Percentiles rank a stretch among this genome's conserved stretches.
Evolutionary conservation across 2,797 vertebrate genomes (phyloP).

Genomic region (Falco cherrug): DNA sequence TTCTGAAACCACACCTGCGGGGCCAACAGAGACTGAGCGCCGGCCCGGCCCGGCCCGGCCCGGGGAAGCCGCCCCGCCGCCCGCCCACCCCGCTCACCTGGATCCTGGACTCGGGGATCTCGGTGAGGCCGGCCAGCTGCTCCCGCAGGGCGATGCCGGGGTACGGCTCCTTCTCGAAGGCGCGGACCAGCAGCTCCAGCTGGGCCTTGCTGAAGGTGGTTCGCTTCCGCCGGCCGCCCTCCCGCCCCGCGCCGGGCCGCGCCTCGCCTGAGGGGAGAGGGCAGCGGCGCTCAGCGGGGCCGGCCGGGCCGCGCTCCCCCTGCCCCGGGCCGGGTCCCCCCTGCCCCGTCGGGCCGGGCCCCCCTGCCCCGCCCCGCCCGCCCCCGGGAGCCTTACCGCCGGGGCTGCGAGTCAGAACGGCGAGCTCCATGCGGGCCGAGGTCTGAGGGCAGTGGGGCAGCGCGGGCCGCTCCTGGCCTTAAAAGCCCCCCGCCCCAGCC

Average conservation of each 20-base stretch:
- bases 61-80: background rate
- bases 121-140: constrained; percentile 49
- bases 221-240: constrained; percentile 50
- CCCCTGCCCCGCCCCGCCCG: no score
- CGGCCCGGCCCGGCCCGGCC: background rate
- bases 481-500: background rate
- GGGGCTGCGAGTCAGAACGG: background rate
- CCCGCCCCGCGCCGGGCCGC: background rate
- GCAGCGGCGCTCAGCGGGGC: background rate
- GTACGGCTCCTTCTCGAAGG: constrained; percentile 67
- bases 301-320: background rate
- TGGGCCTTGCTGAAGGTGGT: constrained; percentile 61
- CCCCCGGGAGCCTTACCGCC: background rate
- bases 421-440: constrained; percentile 29
- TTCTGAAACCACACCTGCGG: constrained; percentile 72
- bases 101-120: constrained; percentile 65
- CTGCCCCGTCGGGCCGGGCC: no score
- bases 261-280: background rate
- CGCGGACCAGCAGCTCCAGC: constrained; percentile 51
- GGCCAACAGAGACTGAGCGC: background rate
- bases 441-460: background rate
- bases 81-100: constrained; percentile 32
- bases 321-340: no score
- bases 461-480: background rate
- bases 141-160: constrained; percentile 66